Conservation (phyloP, 30 jellyfish, hydroid and myxozoan genomes). For the Turritopsis dohrnii region DNA sequence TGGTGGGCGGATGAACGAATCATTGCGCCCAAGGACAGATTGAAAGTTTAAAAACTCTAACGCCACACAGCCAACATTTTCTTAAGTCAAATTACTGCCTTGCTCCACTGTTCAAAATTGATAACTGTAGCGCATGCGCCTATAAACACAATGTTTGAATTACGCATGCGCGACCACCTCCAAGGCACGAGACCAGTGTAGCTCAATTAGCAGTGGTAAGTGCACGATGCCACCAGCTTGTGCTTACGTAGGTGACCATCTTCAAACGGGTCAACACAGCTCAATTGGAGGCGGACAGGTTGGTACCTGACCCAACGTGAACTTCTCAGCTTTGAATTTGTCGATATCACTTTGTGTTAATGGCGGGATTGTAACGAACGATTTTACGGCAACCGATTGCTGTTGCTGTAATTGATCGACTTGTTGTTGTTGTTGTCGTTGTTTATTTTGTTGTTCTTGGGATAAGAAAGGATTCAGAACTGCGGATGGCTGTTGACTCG, state of each 20-base stretch:
- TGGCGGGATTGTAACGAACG: conserved; percentile 27
- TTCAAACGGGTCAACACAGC: conserved; percentile 22
- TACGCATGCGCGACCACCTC: too few relatives aligned
- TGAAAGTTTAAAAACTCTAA: too few relatives aligned
- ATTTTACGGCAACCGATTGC: conserved; percentile 27
- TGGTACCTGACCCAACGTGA: conserved; percentile 45
- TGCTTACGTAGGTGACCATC: neutral
- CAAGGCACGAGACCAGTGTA: too few relatives aligned
- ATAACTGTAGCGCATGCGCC: too few relatives aligned
- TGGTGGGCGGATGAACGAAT: too few relatives aligned
- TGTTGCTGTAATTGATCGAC: conserved; percentile 23
- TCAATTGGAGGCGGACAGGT: conserved; percentile 68
- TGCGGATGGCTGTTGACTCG: neutral
- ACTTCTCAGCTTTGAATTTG: conserved; percentile 48
- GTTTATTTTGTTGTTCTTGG: neutral
- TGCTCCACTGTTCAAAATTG: too few relatives aligned
- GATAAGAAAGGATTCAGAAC: neutral
- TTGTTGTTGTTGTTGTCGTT: conserved; percentile 30
- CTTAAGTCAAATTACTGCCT: too few relatives aligned
- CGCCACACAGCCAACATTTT: too few relatives aligned
- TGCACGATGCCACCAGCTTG: too few relatives aligned
- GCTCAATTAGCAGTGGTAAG: too few relatives aligned
- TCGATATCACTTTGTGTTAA: conserved; percentile 40
- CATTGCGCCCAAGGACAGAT: too few relatives aligned
- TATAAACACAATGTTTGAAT: too few relatives aligned